Evolutionary conservation across 2,888 invertebrate species (phyloP).

Genomic region (Dicroscelio sp.): DNA sequence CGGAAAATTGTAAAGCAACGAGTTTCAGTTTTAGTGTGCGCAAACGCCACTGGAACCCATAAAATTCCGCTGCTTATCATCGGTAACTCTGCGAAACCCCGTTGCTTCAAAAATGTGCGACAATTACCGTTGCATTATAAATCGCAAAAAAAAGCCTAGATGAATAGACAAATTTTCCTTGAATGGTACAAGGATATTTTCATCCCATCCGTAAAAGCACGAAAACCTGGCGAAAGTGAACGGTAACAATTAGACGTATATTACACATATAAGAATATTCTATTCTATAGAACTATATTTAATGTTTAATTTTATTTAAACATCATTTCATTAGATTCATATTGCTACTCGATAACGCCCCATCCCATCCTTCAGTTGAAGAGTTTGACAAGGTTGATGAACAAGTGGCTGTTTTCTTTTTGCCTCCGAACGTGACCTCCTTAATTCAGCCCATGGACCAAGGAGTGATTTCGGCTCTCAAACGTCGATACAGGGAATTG

Average conservation of each 20-base stretch:
- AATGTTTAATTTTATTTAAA: not conserved
- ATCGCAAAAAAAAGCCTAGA: constrained; percentile 83
- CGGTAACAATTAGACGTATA: too few relatives aligned
- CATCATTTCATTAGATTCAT: not conserved
- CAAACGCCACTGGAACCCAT: constrained; percentile 85
- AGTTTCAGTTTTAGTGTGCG: constrained; percentile 85
- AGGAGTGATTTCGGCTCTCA: not conserved
- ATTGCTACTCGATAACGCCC: not conserved
- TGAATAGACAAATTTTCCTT: constrained; percentile 81
- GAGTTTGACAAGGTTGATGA: not conserved
- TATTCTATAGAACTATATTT: too few relatives aligned
- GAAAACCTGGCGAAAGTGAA: not conserved
- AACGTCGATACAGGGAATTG: not conserved
- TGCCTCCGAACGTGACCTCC: constrained; percentile 12
- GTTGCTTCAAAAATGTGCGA: constrained; percentile 82
- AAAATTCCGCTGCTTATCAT: constrained; percentile 86
- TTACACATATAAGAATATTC: too few relatives aligned
- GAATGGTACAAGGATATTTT: constrained; percentile 84
- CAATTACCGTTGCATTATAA: constrained; percentile 78
- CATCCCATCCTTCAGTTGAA: not conserved
- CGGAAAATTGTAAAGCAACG: constrained; percentile 82
- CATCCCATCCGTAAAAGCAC: not conserved
- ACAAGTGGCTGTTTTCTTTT: not conserved
- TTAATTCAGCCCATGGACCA: constrained; percentile 12
- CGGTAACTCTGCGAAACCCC: constrained; percentile 85